Evolutionary conservation across 1,140 invertebrate species (phyloP), one percentile per base, ranked within the genome.

Genomic region (Condylostylus longicornis): DNA sequence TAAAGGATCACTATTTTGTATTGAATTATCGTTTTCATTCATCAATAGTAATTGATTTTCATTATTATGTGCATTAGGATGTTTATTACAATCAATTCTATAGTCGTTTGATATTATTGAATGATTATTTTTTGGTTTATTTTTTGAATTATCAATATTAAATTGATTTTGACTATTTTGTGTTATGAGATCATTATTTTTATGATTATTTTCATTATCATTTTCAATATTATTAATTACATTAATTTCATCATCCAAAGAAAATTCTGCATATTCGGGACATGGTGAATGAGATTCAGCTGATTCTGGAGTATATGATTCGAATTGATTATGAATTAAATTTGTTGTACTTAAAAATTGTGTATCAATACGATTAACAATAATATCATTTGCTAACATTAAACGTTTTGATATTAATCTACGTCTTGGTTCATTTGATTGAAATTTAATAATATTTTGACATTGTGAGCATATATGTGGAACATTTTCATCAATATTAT

Each of bases 271-370:
- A n/a, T n/a, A 13, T 29, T 73, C 63, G 15, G 69, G 65, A 43
- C 71, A 70, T 8, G 78, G 77, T 33, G 76, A 77, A 43, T 74
- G 75, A 38, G 77, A 80, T 44, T 81, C 77, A 44, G 74, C 67
- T 61, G 77, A 81, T 47, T 82, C 78, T 12, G 78, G 79, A 0
- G 79, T 82, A 43, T 82, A 82, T 1, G 78, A 78, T 54, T 79
- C 77, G n/a, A n/a, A n/a, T 49, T 74, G 56, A 18, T 62, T 64
- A 18, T 40, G 29, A 18, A 42, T 57, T 29, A 53, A 43, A 29
- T 45, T 36, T 28, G 37, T 44, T 9, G 50, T 53, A 37, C 53
- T 63, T 0, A 70, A 51, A 38, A 67, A 49, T n/a, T 65, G 59
- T 14, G 58, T 61, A 43, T 71, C 69, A 15, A 71, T 59, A 40